Evolutionary conservation across 64 coral and sea anemone genomes (phyloP), one percentile per base, ranked within the genome.

Genomic region (Pocillopora damicornis): DNA sequence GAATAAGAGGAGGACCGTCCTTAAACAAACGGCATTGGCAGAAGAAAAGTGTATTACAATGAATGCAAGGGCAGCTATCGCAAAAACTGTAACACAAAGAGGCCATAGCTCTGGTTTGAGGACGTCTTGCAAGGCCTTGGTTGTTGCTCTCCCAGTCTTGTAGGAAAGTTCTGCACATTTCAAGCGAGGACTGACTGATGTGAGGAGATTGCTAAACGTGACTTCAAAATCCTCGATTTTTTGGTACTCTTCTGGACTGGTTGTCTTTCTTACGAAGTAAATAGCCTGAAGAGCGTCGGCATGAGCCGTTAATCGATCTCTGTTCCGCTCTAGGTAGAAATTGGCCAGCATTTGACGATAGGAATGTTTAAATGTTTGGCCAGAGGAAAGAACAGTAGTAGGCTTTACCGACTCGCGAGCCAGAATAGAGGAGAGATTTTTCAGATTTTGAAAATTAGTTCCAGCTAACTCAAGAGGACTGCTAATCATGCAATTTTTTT

Each of bases 401-500:
- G 61, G 17, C 17, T 38, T 69, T 45, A 12, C 11, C 80, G 17
- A n/a, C 20, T 71, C 62, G n/a, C 16, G 63, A 57, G 36, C 80
- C 62, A 83, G 62, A 83, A 45, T 83, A 8, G 36, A 68, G n/a
- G 80, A 83, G 0, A 83, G 63, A 36, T 83, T 83, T 15, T 9
- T 83, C 63, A 83, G 51, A 83, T 83, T 37, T 38, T 83, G 62
- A 83, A 83, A 83, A 12, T 83, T 20, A 83, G 63, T 20, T 11
- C 80, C 80, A 83, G 80, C 80, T n/a, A 83, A 83, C 30, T 83
- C 80, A 17, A 83, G 65, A 56, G 80, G 80, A 45, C 37, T 83
- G 36, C 62, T 69, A 1, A 83, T 69, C 36, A 83, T 37, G 51
- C 80, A 83, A 3, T 22, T 18, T 38, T 45, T 11, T 37, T 64